These are phyloP conservation scores for Charanyca ferruginea DNA, from an alignment of 2,888 invertebrate genomes.

Conservation along the genomic window DNA sequence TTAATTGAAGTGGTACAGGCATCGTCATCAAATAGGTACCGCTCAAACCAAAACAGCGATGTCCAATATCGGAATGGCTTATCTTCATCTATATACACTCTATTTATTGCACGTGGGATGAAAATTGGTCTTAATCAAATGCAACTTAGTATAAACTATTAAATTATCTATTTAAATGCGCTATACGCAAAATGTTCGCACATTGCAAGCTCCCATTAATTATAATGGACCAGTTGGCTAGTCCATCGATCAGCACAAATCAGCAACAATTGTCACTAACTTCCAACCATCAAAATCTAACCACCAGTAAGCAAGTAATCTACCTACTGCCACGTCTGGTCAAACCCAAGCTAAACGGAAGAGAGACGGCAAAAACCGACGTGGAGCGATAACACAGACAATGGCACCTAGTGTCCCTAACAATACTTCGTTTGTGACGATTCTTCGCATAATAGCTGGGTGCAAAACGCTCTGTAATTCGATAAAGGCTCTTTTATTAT, in stretches of 20 bases:
- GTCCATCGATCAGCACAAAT: neutral
- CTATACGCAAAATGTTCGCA: too few species aligned
- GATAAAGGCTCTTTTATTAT: conserved; percentile 88
- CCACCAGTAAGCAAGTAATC: conserved; percentile 9
- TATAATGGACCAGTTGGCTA: neutral
- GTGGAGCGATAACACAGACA: conserved; percentile 89
- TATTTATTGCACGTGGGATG: neutral
- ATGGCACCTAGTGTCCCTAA: conserved; percentile 87
- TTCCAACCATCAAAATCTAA: neutral
- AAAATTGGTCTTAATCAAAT: neutral
- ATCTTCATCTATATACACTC: neutral
- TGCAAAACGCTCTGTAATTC: conserved; percentile 87
- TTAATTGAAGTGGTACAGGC: too few species aligned
- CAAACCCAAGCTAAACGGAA: conserved; percentile 80
- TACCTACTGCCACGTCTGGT: conserved; percentile 74
- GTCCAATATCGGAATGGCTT: too few species aligned
- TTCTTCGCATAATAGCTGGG: conserved; percentile 89
- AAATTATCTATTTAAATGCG: too few species aligned
- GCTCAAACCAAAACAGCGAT: too few species aligned
- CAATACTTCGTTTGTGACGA: conserved; percentile 91
- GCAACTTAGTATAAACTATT: neutral
- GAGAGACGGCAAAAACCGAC: conserved; percentile 88
- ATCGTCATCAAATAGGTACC: too few species aligned
- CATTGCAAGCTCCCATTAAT: too few species aligned
- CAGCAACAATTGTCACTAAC: neutral